Evolutionary conservation across 2,797 vertebrate species (phyloP).

Genomic region (Bovichtus diacanthus): DNA sequence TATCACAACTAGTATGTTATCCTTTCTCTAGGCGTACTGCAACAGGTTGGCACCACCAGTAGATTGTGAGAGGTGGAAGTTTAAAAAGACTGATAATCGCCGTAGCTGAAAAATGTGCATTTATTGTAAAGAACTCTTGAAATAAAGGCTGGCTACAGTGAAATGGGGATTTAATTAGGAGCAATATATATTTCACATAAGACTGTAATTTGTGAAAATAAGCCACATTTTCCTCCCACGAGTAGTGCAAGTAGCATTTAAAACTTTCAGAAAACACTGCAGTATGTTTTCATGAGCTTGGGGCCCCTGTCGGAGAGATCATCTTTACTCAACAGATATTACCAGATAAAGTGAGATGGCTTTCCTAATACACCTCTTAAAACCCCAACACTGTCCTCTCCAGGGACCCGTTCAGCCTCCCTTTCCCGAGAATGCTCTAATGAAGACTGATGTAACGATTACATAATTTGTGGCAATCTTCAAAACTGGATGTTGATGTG

Average conservation of each 20-base stretch:
- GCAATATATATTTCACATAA: constrained; percentile 23
- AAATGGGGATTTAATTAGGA: constrained; percentile 56
- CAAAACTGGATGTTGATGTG: constrained; percentile 59
- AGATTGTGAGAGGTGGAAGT: neutral
- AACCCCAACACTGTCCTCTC: constrained; percentile 34
- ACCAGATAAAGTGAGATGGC: constrained; percentile 41
- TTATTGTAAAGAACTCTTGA: neutral
- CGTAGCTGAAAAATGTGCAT: neutral
- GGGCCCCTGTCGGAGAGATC: constrained; percentile 50
- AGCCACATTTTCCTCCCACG: constrained; percentile 45
- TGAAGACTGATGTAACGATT: constrained; percentile 71
- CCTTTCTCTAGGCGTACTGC: neutral
- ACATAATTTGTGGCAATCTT: constrained; percentile 63
- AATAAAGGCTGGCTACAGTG: neutral
- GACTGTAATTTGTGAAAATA: constrained; percentile 45
- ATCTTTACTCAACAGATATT: constrained; percentile 59
- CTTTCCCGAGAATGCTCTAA: constrained; percentile 54
- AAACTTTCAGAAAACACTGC: constrained; percentile 45
- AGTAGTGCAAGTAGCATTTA: constrained; percentile 54
- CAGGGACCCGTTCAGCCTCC: constrained; percentile 42
- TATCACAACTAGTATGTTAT: neutral
- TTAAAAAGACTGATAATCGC: neutral
- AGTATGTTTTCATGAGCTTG: constrained; percentile 45
- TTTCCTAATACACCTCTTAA: constrained; percentile 43
- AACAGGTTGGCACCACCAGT: neutral